Base-by-base conservation (phyloP, 1,140 invertebrate species). In the Physella acuta region DNA sequence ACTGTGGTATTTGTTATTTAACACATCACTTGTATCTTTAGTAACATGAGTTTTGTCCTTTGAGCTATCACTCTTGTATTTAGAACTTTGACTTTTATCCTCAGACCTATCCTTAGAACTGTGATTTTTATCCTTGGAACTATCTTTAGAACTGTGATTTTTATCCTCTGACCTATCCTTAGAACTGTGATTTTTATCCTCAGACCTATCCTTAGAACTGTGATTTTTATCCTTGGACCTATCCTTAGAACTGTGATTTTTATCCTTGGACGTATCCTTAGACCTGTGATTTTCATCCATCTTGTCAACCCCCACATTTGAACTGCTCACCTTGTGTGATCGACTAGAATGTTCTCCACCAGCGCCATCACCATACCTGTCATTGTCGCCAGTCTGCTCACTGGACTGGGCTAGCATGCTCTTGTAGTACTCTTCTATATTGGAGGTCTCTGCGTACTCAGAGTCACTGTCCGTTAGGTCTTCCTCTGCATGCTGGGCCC, bases 391-490 rank as follows among this genome's bases (percentile, higher is more conserved):
- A 24, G 8, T 55, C 26, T 60, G 8, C 5, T 17, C 58, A 3
- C 28, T 28, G 33, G 8, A 4, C 28, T 60, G 58, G 17, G 28
- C 17, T 34, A 60, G 30, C 58, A 60, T 60, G 11, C 4, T 8
- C 33, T 60, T 60, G 33, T 60, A 60, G 24, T 60, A 60, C 14
- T 60, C 28, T 60, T 60, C 58, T 14, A 60, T 33, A 30, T 8
- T 30, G 17, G 28, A 31, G 4, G 33, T 11, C 28, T 30, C 33
- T 14, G 4, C 58, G 17, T 14, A 17, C 24, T 60, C 58, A 11
- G 28, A 11, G 58, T 60, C 58, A 28, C 58, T 60, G 33, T 60
- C 58, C 8, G 58, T 60, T 24, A 60, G 33, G 24, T 60, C 58
- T 20, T 60, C 58, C 11, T 34, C 33, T 16, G 11, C 33, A 60